These are phyloP conservation scores for Homalodisca vitripennis DNA, from an alignment of 1,140 invertebrate genomes.

Conservation along the genomic window DNA sequence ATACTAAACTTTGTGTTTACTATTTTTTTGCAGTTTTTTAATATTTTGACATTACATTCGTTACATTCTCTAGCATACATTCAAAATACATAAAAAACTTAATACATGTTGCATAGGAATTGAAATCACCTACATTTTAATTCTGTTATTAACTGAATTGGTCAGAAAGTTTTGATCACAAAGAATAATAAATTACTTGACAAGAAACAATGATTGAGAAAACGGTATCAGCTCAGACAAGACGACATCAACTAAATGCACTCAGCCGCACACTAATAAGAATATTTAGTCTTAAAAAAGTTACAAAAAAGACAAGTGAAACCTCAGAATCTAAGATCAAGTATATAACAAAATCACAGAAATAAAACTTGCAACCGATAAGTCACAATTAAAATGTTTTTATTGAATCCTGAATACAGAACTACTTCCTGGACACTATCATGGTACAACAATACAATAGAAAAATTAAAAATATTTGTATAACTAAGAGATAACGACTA, in stretches of 20 bases:
- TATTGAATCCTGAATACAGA: slow-evolving; percentile 7
- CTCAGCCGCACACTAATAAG: neutral
- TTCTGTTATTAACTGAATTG: neutral
- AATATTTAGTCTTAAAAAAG: slow-evolving; percentile 24
- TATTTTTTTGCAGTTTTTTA: slow-evolving; percentile 28
- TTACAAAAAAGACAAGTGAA: slow-evolving; percentile 20
- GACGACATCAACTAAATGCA: slow-evolving; percentile 30
- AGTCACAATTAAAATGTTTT: neutral
- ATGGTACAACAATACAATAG: slow-evolving; percentile 12
- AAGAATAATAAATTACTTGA: slow-evolving; percentile 20
- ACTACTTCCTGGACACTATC: slow-evolving; percentile 2
- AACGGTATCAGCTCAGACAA: slow-evolving; percentile 10
- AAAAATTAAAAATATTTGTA: slow-evolving; percentile 24
- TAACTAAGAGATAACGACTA: slow-evolving; percentile 27
- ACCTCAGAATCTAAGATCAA: neutral
- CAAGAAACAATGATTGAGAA: neutral
- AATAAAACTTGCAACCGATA: slow-evolving; percentile 17
- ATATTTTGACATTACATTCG: slow-evolving; percentile 26
- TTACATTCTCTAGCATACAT: slow-evolving; percentile 30
- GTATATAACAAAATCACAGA: slow-evolving; percentile 21
- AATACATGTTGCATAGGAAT: slow-evolving; percentile 6
- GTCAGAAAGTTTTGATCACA: slow-evolving; percentile 11
- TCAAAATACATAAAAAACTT: slow-evolving; percentile 22
- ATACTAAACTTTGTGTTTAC: slow-evolving; percentile 5
- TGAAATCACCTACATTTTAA: slow-evolving; percentile 13